phyloP scores from a whole-genome alignment of 2,113 vertebrate species.

The Progne subis region DNA sequence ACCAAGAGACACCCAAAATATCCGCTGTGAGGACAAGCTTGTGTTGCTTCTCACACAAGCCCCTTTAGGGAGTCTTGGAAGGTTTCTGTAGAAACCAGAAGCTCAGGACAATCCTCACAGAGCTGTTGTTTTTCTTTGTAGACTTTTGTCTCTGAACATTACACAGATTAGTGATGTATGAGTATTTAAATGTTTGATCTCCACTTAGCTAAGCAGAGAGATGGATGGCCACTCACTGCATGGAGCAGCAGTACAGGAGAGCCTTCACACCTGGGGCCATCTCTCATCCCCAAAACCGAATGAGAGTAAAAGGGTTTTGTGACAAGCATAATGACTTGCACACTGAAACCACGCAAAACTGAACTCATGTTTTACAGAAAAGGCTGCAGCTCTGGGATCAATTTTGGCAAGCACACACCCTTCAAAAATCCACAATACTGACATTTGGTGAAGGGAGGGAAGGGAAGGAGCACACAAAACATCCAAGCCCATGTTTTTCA shows the following conservation, averaged over 20 bases:
- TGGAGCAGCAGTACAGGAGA: fast-evolving
- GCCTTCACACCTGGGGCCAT: background rate
- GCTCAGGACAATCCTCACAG: background rate
- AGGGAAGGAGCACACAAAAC: background rate
- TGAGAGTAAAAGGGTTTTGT: background rate
- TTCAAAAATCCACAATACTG: background rate
- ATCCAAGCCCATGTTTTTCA: background rate
- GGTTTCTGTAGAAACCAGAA: background rate
- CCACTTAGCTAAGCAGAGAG: background rate
- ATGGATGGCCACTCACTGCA: fast-evolving
- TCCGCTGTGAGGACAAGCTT: background rate
- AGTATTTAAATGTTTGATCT: background rate
- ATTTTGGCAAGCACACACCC: background rate
- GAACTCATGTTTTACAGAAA: background rate
- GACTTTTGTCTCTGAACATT: background rate
- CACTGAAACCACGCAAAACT: background rate
- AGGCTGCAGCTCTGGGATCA: background rate
- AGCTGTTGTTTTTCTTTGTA: background rate
- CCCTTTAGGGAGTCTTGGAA: background rate
- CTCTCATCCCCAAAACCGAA: background rate
- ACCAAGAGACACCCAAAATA: background rate
- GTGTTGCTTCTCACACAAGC: background rate
- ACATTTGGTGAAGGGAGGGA: background rate
- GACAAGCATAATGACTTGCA: background rate
- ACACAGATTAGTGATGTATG: background rate